These are phyloP conservation scores for Oxyteleia sp. DNA, from an alignment of 2,888 invertebrate species.

Conservation along the genomic window DNA sequence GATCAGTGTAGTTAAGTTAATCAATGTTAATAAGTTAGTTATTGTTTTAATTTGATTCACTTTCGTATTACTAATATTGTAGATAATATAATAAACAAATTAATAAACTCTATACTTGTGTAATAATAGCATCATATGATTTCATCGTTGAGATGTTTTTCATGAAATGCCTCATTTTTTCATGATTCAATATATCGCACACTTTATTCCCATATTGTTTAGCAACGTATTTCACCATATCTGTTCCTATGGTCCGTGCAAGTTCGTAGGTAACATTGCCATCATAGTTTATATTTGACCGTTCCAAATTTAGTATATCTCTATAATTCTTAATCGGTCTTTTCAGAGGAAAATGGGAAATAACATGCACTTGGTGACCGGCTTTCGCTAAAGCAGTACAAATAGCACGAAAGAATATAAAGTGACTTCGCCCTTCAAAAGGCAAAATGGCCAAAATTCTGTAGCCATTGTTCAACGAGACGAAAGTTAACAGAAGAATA, in stretches of 20 bases:
- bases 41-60: too few relatives aligned
- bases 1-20: too few relatives aligned
- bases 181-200: conserved; percentile 75
- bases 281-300: conserved; percentile 65
- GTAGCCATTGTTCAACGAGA: conserved; percentile 69
- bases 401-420: conserved; percentile 87
- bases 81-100: too few relatives aligned
- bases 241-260: conserved; percentile 42
- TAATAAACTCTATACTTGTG: too few relatives aligned
- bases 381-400: conserved; percentile 86
- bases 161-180: conserved; percentile 77
- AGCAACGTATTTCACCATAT: conserved; percentile 27
- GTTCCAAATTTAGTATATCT: conserved; percentile 82
- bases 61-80: too few relatives aligned
- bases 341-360: conserved; percentile 84
- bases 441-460: conserved; percentile 87
- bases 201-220: conserved; percentile 67
- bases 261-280: conserved; percentile 78
- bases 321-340: conserved; percentile 82
- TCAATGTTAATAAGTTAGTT: too few relatives aligned
- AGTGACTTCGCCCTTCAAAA: conserved; percentile 88
- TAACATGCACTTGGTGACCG: conserved; percentile 87
- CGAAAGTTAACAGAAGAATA: too few relatives aligned
- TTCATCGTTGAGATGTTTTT: conserved; percentile 75
- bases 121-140: conserved; percentile 80